Conservation (phyloP, 2,888 invertebrate genomes). For the Pterostichus madidus region DNA sequence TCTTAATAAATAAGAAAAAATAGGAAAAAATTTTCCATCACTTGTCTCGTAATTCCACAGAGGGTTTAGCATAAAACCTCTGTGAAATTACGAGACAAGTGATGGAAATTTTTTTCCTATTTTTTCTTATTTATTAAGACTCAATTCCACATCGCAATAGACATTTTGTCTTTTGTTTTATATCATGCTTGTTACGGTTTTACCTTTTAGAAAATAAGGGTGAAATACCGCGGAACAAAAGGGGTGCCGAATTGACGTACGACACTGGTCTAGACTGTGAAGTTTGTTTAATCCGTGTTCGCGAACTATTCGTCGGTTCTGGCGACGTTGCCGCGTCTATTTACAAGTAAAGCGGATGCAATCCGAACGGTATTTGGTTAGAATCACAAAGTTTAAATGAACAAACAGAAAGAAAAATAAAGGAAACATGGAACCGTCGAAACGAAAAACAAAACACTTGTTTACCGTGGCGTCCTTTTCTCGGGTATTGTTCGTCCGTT, state of each 20-base stretch:
- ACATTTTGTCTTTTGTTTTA: too few relatives aligned
- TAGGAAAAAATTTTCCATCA: too few relatives aligned
- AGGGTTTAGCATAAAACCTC: too few relatives aligned
- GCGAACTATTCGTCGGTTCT: slow-evolving; percentile 43
- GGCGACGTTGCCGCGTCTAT: slow-evolving; percentile 47
- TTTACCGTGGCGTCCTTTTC: slow-evolving; percentile 45
- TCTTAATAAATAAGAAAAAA: too few relatives aligned
- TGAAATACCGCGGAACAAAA: neutral
- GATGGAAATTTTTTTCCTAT: too few relatives aligned
- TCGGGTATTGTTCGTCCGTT: neutral
- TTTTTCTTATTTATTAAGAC: too few relatives aligned
- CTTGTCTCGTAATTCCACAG: too few relatives aligned
- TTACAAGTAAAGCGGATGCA: slow-evolving; percentile 54
- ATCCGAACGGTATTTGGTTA: slow-evolving; percentile 65
- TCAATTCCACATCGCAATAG: too few relatives aligned
- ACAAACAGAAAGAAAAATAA: slow-evolving; percentile 65
- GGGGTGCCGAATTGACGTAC: neutral
- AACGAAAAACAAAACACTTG: slow-evolving; percentile 61
- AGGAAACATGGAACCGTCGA: slow-evolving; percentile 30
- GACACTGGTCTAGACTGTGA: neutral
- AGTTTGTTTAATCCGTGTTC: slow-evolving; percentile 48
- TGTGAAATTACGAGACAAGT: too few relatives aligned
- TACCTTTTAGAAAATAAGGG: neutral
- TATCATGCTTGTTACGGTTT: too few relatives aligned
- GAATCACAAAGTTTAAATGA: slow-evolving; percentile 67